phyloP scores from a whole-genome alignment of 2,888 invertebrate species.

The Auanema freiburgensis region DNA sequence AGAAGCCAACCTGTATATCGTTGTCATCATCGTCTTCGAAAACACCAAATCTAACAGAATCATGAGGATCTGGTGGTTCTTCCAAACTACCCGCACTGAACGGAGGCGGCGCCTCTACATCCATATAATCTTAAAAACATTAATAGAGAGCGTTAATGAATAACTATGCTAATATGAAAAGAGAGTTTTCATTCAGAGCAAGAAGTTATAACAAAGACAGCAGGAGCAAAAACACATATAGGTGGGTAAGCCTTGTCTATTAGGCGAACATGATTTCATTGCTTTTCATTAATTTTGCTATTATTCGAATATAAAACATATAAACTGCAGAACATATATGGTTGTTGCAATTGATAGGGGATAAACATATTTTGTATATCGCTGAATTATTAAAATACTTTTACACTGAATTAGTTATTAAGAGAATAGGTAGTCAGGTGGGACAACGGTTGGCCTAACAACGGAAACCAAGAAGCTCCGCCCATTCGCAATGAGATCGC shows the following conservation, averaged over 20 bases:
- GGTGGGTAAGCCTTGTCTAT: no score
- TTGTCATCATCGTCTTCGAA: slow-evolving; percentile 11
- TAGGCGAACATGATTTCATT: no score
- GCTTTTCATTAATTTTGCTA: no score
- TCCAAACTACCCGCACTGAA: slow-evolving; percentile 12
- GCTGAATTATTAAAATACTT: no score
- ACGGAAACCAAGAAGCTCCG: slow-evolving; percentile 1
- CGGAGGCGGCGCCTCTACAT: slow-evolving; percentile 20
- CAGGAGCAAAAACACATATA: neutral
- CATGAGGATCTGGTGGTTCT: slow-evolving; percentile 1
- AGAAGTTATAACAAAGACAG: neutral
- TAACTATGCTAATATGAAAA: neutral
- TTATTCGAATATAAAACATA: no score
- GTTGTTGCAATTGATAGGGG: no score
- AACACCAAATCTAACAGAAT: neutral
- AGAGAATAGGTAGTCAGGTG: neutral
- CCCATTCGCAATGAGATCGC: neutral
- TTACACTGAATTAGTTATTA: neutral
- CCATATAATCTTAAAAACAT: slow-evolving; percentile 9
- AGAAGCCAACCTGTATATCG: neutral
- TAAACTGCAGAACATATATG: no score
- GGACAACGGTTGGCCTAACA: slow-evolving; percentile 5
- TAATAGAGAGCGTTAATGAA: no score
- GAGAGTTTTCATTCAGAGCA: neutral
- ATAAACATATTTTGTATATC: no score